A percentile compares a stretch with the other conserved stretches of the same genome.
Evolutionary conservation across 2,888 invertebrate species (phyloP).

Genomic region (Dasypogon diadema): DNA sequence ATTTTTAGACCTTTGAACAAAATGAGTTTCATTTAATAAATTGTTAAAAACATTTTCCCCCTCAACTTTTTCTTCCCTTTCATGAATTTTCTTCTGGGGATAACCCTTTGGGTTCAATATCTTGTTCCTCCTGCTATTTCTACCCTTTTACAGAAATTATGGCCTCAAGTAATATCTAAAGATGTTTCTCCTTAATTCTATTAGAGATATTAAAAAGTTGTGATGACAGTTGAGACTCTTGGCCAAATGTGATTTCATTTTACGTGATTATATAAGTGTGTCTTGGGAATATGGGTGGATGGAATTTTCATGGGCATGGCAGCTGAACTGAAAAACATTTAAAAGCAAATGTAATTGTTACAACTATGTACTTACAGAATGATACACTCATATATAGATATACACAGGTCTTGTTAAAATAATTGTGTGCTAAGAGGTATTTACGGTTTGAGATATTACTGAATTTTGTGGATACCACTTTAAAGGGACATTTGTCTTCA

Average conservation of each 20-base stretch:
- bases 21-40: conserved; percentile 44
- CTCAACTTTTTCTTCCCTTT: conserved; percentile 4
- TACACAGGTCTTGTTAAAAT: neutral
- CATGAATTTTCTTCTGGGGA: conserved; percentile 15
- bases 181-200: conserved; percentile 47
- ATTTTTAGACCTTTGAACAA: conserved; percentile 18
- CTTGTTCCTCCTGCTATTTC: neutral
- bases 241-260: conserved; percentile 39
- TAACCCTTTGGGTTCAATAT: conserved; percentile 41
- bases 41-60: conserved; percentile 30
- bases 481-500: too few relatives aligned
- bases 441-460: neutral
- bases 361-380: too few relatives aligned
- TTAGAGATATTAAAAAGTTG: conserved; percentile 49
- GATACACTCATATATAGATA: too few relatives aligned
- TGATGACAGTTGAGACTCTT: conserved; percentile 38
- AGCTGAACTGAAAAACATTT: neutral
- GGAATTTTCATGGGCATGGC: neutral
- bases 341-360: conserved; percentile 19
- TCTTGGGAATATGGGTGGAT: too few relatives aligned
- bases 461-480: too few relatives aligned
- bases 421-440: neutral
- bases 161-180: conserved; percentile 45
- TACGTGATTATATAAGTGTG: conserved; percentile 25
- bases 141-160: conserved; percentile 47